Conservation (phyloP, 2,797 vertebrate species). For the Danio aesculapii region DNA sequence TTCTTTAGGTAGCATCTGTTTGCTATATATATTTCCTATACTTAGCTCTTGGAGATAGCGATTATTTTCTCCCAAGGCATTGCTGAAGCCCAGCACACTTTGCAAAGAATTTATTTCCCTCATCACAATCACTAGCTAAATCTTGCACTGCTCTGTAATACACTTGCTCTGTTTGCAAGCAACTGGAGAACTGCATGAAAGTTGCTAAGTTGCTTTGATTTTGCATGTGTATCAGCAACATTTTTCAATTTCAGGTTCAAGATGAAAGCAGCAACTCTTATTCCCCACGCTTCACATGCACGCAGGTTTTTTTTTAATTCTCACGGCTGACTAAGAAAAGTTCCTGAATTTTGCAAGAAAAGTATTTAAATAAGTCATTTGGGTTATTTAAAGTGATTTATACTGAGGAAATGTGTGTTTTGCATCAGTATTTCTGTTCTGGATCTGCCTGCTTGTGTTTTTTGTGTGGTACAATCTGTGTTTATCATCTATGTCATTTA, state of each 20-base stretch:
- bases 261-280: conserved; percentile 24
- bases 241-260: conserved; percentile 15
- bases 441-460: neutral
- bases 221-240: conserved; percentile 31
- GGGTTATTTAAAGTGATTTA: neutral
- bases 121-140: conserved; percentile 48
- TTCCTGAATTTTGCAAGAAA: conserved; percentile 18
- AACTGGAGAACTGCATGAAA: conserved; percentile 4
- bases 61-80: conserved; percentile 26
- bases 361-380: neutral
- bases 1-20: conserved; percentile 23
- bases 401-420: neutral
- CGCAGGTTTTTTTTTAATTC: neutral
- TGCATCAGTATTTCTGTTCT: neutral
- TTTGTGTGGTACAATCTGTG: neutral
- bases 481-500: neutral
- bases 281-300: conserved; percentile 1
- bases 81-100: conserved; percentile 12
- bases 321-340: conserved; percentile 3
- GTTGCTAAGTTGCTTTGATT: conserved; percentile 39
- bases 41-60: conserved; percentile 24
- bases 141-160: conserved; percentile 6
- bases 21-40: conserved; percentile 21
- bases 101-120: conserved; percentile 21
- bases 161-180: conserved; percentile 18